Evolutionary conservation across 2,797 vertebrate species (phyloP).

Genomic region (Gallinago nigripennis): DNA sequence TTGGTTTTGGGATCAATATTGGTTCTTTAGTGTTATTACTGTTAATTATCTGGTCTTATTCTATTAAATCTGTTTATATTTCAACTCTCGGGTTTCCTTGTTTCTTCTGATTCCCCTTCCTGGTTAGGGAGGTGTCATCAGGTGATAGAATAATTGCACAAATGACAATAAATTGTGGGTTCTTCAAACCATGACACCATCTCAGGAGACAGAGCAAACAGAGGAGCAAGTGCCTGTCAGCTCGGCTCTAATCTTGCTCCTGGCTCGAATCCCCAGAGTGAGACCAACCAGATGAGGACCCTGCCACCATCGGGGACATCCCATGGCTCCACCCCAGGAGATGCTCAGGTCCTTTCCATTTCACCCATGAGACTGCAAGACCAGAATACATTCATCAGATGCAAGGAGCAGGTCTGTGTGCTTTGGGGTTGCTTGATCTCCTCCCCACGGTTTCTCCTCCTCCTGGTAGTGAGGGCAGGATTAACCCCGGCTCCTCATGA

Average conservation of each 20-base stretch:
- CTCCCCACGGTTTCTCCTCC: background rate
- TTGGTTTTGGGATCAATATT: background rate
- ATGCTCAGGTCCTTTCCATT: background rate
- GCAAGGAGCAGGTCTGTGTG: background rate
- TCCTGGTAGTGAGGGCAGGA: background rate
- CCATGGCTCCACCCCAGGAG: rapidly evolving
- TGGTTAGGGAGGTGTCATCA: background rate
- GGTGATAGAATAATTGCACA: background rate
- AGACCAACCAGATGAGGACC: background rate
- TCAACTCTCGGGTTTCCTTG: background rate
- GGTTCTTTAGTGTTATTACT: background rate
- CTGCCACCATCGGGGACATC: background rate
- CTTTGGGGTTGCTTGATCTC: background rate
- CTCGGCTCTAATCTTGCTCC: background rate
- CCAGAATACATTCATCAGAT: rapidly evolving
- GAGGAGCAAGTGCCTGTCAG: background rate
- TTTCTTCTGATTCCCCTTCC: background rate
- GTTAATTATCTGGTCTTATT: background rate
- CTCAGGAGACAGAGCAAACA: background rate
- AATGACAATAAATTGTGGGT: background rate
- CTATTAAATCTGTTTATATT: background rate
- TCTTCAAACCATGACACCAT: background rate
- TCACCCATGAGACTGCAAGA: background rate
- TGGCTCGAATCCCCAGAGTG: background rate
- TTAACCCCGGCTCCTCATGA: rapidly evolving